Conservation (phyloP, 2,797 vertebrate genomes). For the Mastacembelus armatus region DNA sequence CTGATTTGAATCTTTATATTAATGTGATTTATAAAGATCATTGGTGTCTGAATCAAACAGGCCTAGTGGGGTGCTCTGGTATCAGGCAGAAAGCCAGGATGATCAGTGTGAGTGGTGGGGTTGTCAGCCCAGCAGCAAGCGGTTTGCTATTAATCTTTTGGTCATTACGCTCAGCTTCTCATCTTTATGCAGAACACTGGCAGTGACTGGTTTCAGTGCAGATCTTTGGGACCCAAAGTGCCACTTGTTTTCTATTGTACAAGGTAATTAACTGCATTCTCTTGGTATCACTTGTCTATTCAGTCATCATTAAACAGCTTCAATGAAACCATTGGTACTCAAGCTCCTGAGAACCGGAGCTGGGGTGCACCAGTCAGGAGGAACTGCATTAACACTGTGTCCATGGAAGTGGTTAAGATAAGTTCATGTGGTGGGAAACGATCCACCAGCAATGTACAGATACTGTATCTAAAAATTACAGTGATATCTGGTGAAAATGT, state of each 20-base stretch:
- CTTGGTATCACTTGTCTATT: conserved; percentile 40
- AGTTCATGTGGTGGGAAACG: conserved; percentile 5
- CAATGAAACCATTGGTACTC: conserved; percentile 37
- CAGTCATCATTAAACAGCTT: conserved; percentile 49
- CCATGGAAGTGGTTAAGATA: conserved; percentile 14
- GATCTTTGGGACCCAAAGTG: conserved; percentile 38
- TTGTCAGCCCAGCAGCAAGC: conserved; percentile 26
- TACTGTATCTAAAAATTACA: conserved; percentile 16
- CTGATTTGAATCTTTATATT: conserved; percentile 32
- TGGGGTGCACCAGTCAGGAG: conserved; percentile 20
- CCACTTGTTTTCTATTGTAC: conserved; percentile 51
- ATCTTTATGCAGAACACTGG: conserved; percentile 38
- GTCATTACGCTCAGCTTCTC: conserved; percentile 23
- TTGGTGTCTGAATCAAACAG: not conserved
- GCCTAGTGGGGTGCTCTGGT: conserved; percentile 10
- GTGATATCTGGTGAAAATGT: not conserved
- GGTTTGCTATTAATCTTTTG: conserved; percentile 13
- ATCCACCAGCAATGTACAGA: conserved; percentile 3
- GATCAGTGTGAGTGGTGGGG: conserved; percentile 16
- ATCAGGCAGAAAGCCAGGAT: not conserved
- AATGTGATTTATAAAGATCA: conserved; percentile 29
- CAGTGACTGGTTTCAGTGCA: conserved; percentile 24
- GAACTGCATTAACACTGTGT: conserved; percentile 19
- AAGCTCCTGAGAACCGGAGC: conserved; percentile 13
- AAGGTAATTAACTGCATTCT: conserved; percentile 55